Evolutionary conservation across 1,140 invertebrate species (phyloP), one percentile per base, ranked within the genome.

Genomic region (Frieseomelitta varia): DNA sequence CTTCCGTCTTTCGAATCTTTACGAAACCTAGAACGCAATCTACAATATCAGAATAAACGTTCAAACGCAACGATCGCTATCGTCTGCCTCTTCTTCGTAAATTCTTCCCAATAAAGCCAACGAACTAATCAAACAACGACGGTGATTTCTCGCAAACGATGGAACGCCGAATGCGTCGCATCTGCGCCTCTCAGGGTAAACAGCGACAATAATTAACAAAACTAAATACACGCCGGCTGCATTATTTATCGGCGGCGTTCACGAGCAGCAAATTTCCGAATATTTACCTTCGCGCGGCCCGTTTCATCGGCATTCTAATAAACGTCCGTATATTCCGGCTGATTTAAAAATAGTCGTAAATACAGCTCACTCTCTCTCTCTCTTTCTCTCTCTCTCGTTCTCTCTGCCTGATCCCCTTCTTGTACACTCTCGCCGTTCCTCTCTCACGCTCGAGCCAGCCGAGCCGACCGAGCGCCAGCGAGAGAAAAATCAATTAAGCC

Each of bases 401-500:
- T 6, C 61, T 65, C n/a, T 8, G 39, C 1, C n/a, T 39, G 51
- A 15, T 19, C 61, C 6, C 19, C 21, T n/a, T 47, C 39, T 47
- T 6, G 39, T 47, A 4, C 39, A 39, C 6, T 39, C 39, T 6
- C 6, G 39, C 39, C 4, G 39, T 39, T 39, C 6, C 14, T 15
- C 34, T 17, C 27, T 30, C 72, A 12, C 14, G 8, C 34, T 21
- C 47, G 51, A 61, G 14, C 51, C 6, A 17, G 11, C 63, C 39
- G 11, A 15, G 30, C 56, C 30, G 47, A 34, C 73, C 55, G 51
- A 47, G 10, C 39, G 19, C 55, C 34, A 74, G 19, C 81, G 74
- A 72, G 83, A 84, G 81, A 91, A 91, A 92, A 92, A 92, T 91
- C 91, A 92, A 92, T 92, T 92, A 92, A 92, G 83, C 90, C 90